Base-by-base conservation (phyloP, 2,797 vertebrate genomes). In the Paedocypris micromegethes region DNA sequence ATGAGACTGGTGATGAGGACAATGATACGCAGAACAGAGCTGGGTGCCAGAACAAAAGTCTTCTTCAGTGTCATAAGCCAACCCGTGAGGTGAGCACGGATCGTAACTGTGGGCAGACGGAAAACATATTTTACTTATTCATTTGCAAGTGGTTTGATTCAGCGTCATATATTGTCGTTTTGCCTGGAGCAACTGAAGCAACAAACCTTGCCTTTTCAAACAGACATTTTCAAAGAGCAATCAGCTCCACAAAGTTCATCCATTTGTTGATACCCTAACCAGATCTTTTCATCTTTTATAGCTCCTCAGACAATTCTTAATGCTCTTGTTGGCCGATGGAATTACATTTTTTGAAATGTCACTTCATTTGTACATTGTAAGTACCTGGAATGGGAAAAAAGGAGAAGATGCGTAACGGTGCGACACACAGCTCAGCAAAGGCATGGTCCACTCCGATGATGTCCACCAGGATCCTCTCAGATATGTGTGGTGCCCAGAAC, bases 11-110 rank as follows among this genome's bases (percentile, higher is more conserved):
- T 86, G 88, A 99, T 98, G 86, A 99, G 96, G 74, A 99, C 94
- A 1, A 97, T 91, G 84, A 99, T 97, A 54, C 97, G 92, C 74
- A 99, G 91, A 74, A 95, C 92, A 0, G 97, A 98, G 89, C 97
- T 99, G 74, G 96, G 97, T 6, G 96, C 96, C 91, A 99, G 79
- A 58, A 99, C 95, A 64, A 96, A 98, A 44, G 96, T 99, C 87
- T 98, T 98, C 88, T 99, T 99, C 77, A 98, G 88, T 38, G 96
- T 98, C 97, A 99, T 99, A 83, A 98, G 91, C 97, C 97, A 98
- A 56, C 96, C 97, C 3, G 97, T 99, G 80, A 99, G 85, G 80
- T 98, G 94, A 9, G 96, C 95, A 81, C 96, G 87, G 73, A 97
- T 91, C 0, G 96, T 98, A 83, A 99, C 97, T 98, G 83, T 47